phyloP scores from a whole-genome alignment of 1,140 invertebrate genomes.

The Harpegnathos saltator region DNA sequence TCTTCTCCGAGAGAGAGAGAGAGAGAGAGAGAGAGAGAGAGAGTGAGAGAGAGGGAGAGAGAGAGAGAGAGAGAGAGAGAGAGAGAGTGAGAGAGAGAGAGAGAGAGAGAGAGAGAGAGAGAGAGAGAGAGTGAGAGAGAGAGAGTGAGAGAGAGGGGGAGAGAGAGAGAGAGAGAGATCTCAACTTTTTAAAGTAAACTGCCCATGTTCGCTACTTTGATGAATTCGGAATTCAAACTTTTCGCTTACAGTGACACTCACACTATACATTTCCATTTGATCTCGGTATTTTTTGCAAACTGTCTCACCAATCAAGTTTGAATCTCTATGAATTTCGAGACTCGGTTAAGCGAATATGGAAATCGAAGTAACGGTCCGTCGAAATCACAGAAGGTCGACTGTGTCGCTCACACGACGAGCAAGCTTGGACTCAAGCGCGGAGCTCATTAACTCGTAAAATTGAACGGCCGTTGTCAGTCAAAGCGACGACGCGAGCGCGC shows the following conservation, averaged over 20 bases:
- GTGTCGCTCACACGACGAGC: slow-evolving; percentile 29
- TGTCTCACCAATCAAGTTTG: background rate
- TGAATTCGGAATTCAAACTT: background rate
- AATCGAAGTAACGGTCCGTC: slow-evolving; percentile 32
- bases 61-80: too few species aligned
- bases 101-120: too few species aligned
- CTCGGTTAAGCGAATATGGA: slow-evolving; percentile 35
- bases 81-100: too few species aligned
- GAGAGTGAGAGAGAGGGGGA: too few species aligned
- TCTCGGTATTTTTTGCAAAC: too few species aligned
- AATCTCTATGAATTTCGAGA: slow-evolving; percentile 26
- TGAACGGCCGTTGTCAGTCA: slow-evolving; percentile 48
- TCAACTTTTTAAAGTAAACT: background rate
- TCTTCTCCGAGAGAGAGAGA: slow-evolving; percentile 39
- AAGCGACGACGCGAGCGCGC: slow-evolving; percentile 47
- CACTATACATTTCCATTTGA: too few species aligned
- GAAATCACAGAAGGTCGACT: slow-evolving; percentile 52
- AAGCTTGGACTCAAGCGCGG: background rate
- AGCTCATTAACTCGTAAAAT: slow-evolving; percentile 58
- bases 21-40: too few species aligned
- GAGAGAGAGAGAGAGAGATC: too few species aligned
- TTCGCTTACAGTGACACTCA: too few species aligned
- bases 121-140: too few species aligned
- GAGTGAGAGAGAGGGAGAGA: too few species aligned
- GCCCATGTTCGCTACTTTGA: background rate